These are phyloP conservation scores for Drosophila algonquin DNA, from an alignment of 2,888 invertebrate species.

Conservation along the genomic window DNA sequence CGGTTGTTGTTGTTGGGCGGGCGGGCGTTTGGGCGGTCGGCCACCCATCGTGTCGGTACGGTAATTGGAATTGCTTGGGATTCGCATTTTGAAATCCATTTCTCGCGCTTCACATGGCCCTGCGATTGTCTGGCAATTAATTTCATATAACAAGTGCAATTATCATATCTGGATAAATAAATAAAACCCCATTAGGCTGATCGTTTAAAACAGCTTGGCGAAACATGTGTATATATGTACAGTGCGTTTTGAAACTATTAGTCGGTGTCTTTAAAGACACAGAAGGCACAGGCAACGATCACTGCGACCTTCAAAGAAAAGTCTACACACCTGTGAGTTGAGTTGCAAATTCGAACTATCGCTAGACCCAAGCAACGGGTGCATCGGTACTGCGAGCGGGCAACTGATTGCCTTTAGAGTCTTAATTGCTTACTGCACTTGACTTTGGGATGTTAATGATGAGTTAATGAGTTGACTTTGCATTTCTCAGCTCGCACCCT, in stretches of 20 bases:
- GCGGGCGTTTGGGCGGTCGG: neutral
- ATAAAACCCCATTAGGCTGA: conserved; percentile 18
- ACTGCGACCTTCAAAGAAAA: too few relatives aligned
- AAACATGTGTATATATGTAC: conserved; percentile 9
- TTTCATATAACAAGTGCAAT: conserved; percentile 14
- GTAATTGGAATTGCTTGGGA: conserved; percentile 47
- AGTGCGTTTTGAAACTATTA: conserved; percentile 3
- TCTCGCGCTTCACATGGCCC: conserved; percentile 33
- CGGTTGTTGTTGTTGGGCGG: too few relatives aligned
- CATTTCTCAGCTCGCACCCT: too few relatives aligned
- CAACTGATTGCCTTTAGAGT: too few relatives aligned
- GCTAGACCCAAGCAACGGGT: too few relatives aligned
- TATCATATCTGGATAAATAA: conserved; percentile 38
- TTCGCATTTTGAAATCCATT: conserved; percentile 30
- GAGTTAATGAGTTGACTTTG: too few relatives aligned
- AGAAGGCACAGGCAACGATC: neutral
- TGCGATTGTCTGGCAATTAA: neutral
- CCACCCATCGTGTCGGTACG: conserved; percentile 57
- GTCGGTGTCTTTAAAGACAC: too few relatives aligned
- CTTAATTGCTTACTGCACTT: too few relatives aligned
- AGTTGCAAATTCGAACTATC: too few relatives aligned
- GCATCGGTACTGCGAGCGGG: too few relatives aligned
- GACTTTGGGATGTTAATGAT: too few relatives aligned
- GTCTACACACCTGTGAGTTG: too few relatives aligned
- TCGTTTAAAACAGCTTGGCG: conserved; percentile 15